Evolutionary conservation across 2,888 invertebrate genomes (phyloP).

Genomic region (Limnephilus lunatus): DNA sequence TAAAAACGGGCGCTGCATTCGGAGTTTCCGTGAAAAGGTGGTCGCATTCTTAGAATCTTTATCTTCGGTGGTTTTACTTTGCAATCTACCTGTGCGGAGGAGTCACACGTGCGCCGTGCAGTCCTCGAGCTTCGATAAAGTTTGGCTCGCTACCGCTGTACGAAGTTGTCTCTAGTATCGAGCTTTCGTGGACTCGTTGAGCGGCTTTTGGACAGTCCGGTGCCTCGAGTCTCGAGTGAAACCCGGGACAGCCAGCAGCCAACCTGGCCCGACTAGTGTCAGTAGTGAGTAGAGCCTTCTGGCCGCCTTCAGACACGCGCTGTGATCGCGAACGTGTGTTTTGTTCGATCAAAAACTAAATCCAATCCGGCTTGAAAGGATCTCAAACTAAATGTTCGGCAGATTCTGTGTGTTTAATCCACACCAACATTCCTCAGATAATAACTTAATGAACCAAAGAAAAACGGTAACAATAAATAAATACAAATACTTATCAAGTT

Average conservation of each 20-base stretch:
- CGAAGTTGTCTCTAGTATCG: constrained; percentile 42
- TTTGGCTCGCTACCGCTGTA: constrained; percentile 44
- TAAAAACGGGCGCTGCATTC: not conserved
- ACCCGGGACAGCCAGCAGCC: constrained; percentile 6
- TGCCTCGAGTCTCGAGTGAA: constrained; percentile 34
- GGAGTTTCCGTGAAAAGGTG: not conserved
- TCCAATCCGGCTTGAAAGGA: not conserved
- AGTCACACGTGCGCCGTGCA: not conserved
- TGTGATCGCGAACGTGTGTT: constrained; percentile 13
- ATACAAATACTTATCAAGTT: not conserved
- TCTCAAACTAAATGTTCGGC: not conserved
- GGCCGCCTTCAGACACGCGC: not conserved
- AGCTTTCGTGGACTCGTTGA: constrained; percentile 56
- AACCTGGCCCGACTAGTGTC: not conserved
- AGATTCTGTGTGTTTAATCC: not conserved
- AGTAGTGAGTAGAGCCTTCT: constrained; percentile 14
- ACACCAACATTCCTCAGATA: not conserved
- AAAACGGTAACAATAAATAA: not conserved
- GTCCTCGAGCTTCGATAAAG: constrained; percentile 54
- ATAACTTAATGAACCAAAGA: not conserved
- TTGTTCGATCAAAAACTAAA: not conserved
- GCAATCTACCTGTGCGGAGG: not conserved
- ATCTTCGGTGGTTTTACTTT: constrained; percentile 30
- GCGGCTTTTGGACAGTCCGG: constrained; percentile 51
- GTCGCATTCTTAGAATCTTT: not conserved